phyloP scores from a whole-genome alignment of 2,888 invertebrate species.

The Polyploca ridens region DNA sequence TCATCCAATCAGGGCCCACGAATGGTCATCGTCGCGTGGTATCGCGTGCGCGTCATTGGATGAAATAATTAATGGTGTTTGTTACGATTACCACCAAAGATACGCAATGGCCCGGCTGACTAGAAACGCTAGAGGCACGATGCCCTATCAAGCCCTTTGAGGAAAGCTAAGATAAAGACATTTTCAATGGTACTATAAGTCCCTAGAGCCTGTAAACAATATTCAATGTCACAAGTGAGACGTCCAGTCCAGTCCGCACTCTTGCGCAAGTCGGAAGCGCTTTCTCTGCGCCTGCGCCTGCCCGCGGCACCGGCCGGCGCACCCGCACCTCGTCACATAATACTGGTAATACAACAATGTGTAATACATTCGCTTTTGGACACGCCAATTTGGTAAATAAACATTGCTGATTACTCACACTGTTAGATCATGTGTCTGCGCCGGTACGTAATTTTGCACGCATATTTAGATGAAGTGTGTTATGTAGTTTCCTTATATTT shows the following conservation, averaged over 20 bases:
- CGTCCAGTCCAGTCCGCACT: constrained; percentile 17
- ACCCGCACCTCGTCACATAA: constrained; percentile 18
- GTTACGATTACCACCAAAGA: too few relatives aligned
- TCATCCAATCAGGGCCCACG: too few relatives aligned
- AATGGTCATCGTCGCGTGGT: too few relatives aligned
- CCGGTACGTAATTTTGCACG: neutral
- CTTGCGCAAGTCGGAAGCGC: constrained; percentile 42
- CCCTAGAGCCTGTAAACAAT: too few relatives aligned
- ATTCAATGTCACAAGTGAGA: constrained; percentile 27
- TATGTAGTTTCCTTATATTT: neutral
- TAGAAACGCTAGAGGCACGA: too few relatives aligned
- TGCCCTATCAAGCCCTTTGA: too few relatives aligned
- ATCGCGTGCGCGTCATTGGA: too few relatives aligned
- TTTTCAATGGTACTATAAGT: too few relatives aligned
- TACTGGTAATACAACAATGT: constrained; percentile 24
- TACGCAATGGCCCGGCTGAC: too few relatives aligned
- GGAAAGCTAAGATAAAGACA: too few relatives aligned
- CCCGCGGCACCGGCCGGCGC: neutral
- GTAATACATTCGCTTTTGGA: constrained; percentile 6
- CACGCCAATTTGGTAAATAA: constrained; percentile 9
- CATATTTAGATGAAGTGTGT: neutral
- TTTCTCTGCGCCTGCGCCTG: constrained; percentile 33
- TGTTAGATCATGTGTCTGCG: constrained; percentile 3
- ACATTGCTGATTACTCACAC: neutral
- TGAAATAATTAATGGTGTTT: too few relatives aligned